These are phyloP conservation scores for Fulmarus glacialis DNA, from an alignment of 2,113 vertebrate genomes.

Conservation along the genomic window DNA sequence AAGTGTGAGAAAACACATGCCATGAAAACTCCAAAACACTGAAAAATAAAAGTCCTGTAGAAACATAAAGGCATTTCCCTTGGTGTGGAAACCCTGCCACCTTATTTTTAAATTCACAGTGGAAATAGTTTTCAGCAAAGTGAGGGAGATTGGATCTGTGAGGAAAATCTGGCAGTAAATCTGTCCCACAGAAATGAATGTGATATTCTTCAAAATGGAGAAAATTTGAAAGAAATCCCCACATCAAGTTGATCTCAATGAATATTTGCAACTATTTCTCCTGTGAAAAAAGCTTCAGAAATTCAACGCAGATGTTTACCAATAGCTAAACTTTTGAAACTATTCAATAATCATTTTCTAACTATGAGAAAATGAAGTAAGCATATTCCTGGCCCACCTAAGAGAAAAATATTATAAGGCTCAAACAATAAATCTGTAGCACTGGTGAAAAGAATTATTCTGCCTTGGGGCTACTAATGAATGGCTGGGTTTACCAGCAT, in stretches of 20 bases:
- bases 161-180: neutral
- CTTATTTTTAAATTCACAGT: neutral
- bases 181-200: neutral
- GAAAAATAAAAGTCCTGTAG: neutral
- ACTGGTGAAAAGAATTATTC: neutral
- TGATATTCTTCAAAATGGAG: neutral
- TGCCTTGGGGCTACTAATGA: slow-evolving; percentile 5
- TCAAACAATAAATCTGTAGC: neutral
- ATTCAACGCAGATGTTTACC: neutral
- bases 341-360: neutral
- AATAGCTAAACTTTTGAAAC: neutral
- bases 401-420: neutral
- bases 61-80: neutral
- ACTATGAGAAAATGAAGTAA: neutral
- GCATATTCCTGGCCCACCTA: neutral
- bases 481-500: slow-evolving; percentile 5
- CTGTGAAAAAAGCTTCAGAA: neutral
- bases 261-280: neutral
- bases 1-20: neutral
- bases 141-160: neutral
- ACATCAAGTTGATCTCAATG: neutral
- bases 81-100: neutral
- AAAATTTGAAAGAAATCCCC: neutral
- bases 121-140: neutral
- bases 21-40: neutral